phyloP scores from a whole-genome alignment of 2,797 vertebrate species.

The Lithobates sylvaticus region DNA sequence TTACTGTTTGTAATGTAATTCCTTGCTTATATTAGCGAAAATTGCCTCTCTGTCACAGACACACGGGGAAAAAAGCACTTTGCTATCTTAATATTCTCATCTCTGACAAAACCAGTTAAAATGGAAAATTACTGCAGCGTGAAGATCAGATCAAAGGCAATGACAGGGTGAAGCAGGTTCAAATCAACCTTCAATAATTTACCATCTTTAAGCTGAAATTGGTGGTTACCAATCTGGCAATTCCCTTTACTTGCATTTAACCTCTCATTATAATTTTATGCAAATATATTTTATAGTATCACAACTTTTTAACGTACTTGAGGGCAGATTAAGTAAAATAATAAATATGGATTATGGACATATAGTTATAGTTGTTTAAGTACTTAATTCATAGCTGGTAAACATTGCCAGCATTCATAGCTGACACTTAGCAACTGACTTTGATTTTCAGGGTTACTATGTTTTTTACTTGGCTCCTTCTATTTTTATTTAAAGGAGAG shows the following conservation, averaged over 20 bases:
- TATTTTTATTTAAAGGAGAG: too few species aligned
- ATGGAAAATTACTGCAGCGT: constrained; percentile 73
- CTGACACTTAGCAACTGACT: too few species aligned
- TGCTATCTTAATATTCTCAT: constrained; percentile 74
- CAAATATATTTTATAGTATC: not conserved
- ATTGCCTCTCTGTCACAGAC: constrained; percentile 67
- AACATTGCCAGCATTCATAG: too few species aligned
- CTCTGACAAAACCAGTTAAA: constrained; percentile 72
- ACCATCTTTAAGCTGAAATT: constrained; percentile 81
- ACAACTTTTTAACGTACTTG: too few species aligned
- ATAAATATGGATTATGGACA: too few species aligned
- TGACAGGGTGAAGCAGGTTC: constrained; percentile 71
- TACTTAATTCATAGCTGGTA: too few species aligned
- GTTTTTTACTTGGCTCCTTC: too few species aligned
- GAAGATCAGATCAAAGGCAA: constrained; percentile 79
- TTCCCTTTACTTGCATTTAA: constrained; percentile 64
- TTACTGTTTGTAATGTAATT: constrained; percentile 64
- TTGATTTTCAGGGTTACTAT: too few species aligned
- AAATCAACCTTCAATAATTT: constrained; percentile 82
- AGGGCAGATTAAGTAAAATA: too few species aligned
- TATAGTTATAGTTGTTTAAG: too few species aligned
- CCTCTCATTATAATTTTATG: not conserved
- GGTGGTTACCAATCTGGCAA: constrained; percentile 71
- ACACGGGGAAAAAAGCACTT: constrained; percentile 69
- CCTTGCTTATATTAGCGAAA: constrained; percentile 70